Evolutionary conservation across 2,113 vertebrate genomes (phyloP), one percentile per base, ranked within the genome.

Genomic region (Paralichthys olivaceus): DNA sequence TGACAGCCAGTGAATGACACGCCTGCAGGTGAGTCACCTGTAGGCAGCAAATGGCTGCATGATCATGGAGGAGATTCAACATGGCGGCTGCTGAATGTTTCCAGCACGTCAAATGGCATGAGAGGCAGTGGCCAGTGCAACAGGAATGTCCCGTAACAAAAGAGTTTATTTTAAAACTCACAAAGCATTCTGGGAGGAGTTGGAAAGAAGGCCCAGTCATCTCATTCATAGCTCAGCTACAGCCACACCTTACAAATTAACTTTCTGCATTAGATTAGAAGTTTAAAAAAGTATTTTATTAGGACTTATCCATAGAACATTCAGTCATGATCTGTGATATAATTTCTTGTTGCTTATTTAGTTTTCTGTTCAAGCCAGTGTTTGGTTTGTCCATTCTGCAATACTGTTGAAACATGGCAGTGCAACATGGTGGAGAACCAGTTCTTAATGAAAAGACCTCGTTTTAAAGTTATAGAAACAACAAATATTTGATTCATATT

Each of bases 1-100:
- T 62, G 73, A 64, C 55, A 62, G 49, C 32, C 47, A 69, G 43
- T 49, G 43, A 77, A 72, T 67, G 56, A 77, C 68, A 69, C 51
- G 79, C 37, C 28, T 40, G 37, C 60, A 74, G 34, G 72, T 79
- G 85, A 83, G 59, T 87, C 74, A 81, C 74, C 58, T 68, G 56
- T 67, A 53, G 47, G 22, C 37, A 55, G 23, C 32, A 59, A 29
- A 81, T 29, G 5, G 23, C 20, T 29, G 3, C 43, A 8, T 67
- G 62, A 69, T 65, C 13, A 40, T 49, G 60, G 56, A 70, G 57
- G 60, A 77, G 57, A 62, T 69, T 65, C 29, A 72, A 57, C 72
- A 57, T 76, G 57, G 47, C 7, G 5, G 11, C n/a, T 15, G n/a
- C 5, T 57, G 23, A 47, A 32, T 56, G n/a, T 68, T 64, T 64